These are phyloP conservation scores for Motacilla alba DNA, from an alignment of 2,113 vertebrate genomes.

Conservation along the genomic window DNA sequence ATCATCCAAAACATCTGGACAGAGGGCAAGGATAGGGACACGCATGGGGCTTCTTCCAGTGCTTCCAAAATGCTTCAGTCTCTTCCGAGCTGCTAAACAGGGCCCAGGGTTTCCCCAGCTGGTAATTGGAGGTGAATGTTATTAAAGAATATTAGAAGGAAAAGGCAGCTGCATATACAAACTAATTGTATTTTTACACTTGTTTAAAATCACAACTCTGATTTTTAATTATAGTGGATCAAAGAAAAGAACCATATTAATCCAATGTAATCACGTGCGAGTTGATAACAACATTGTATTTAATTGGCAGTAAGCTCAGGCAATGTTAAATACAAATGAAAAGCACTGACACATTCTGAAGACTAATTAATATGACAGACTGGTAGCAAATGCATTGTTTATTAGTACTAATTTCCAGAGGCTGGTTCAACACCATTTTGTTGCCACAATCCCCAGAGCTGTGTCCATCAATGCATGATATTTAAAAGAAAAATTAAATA, in stretches of 20 bases:
- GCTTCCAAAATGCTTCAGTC: neutral
- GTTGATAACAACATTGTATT: conserved; percentile 51
- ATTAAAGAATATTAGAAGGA: conserved; percentile 44
- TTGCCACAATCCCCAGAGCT: neutral
- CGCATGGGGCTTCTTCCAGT: rapidly evolving
- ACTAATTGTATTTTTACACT: conserved; percentile 59
- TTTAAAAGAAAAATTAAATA: conserved; percentile 25
- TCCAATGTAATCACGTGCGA: conserved; percentile 29
- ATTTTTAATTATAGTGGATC: conserved; percentile 61
- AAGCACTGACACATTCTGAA: conserved; percentile 31
- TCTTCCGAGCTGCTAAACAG: neutral
- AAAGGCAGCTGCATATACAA: conserved; percentile 33
- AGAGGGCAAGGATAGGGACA: rapidly evolving
- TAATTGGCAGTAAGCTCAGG: conserved; percentile 51
- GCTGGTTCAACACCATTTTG: conserved; percentile 55
- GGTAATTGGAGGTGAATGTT: conserved; percentile 26
- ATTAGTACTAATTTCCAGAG: conserved; percentile 56
- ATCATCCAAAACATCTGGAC: neutral
- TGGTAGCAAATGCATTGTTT: conserved; percentile 58
- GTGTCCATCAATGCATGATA: conserved; percentile 4
- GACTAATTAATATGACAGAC: conserved; percentile 51
- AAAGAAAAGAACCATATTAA: conserved; percentile 53
- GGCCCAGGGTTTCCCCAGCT: neutral
- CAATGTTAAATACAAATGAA: conserved; percentile 56
- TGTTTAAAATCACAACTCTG: conserved; percentile 56